Conservation (phyloP, 2,888 invertebrate genomes). For the Ryuthela nishihirai region DNA sequence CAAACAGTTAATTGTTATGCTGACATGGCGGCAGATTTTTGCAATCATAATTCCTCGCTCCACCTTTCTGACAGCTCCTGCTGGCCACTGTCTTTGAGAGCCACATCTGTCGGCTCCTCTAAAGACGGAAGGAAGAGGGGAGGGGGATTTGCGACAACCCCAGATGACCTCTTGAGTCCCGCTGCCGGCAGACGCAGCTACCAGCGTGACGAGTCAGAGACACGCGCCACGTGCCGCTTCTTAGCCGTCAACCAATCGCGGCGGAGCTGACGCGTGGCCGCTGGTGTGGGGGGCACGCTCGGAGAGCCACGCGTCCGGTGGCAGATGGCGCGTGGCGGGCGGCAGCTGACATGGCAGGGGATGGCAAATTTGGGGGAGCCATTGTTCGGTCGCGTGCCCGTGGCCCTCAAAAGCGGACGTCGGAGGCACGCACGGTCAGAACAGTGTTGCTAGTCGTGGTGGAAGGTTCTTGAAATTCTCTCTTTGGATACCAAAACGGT, state of each 20-base stretch:
- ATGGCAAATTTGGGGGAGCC: slow-evolving; percentile 10
- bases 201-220: too few species aligned
- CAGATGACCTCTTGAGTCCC: too few species aligned
- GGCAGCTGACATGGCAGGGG: slow-evolving; percentile 4
- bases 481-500: neutral
- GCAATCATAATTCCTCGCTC: too few species aligned
- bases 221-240: slow-evolving; percentile 34
- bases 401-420: slow-evolving; percentile 7
- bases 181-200: too few species aligned
- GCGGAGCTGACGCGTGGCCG: slow-evolving; percentile 24
- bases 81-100: too few species aligned
- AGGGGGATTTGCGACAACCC: too few species aligned
- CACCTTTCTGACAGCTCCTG: too few species aligned
- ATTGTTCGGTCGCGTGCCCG: slow-evolving; percentile 23
- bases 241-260: slow-evolving; percentile 28
- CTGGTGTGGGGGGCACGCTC: slow-evolving; percentile 2
- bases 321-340: slow-evolving; percentile 37
- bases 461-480: slow-evolving; percentile 2
- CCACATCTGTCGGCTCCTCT: too few species aligned
- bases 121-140: too few species aligned
- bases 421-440: neutral
- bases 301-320: too few species aligned
- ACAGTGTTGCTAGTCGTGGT: neutral
- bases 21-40: too few species aligned
- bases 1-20: too few species aligned